phyloP scores from a whole-genome alignment of 2,888 invertebrate genomes.

The Mythimna vitellina region DNA sequence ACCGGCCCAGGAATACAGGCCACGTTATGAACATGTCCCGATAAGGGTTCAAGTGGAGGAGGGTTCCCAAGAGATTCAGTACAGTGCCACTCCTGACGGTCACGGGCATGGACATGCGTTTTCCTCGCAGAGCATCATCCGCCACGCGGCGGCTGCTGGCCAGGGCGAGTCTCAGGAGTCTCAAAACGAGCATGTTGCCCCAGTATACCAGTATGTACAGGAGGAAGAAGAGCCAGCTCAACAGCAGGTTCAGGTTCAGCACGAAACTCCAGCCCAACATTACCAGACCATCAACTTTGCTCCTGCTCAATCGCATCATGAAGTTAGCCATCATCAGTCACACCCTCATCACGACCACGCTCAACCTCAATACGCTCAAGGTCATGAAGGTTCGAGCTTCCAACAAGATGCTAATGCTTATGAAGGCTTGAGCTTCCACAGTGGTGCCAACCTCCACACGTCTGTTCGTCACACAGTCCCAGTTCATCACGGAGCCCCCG shows the following conservation, averaged over 20 bases:
- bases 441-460: conserved; percentile 47
- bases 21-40: conserved; percentile 70
- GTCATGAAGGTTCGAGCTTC: conserved; percentile 56
- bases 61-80: conserved; percentile 47
- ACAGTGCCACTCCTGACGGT: conserved; percentile 54
- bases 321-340: conserved; percentile 53
- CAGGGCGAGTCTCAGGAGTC: conserved; percentile 76
- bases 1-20: conserved; percentile 75
- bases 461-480: conserved; percentile 29
- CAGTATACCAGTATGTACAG: conserved; percentile 76
- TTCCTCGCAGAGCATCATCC: conserved; percentile 78
- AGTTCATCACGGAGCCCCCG: conserved; percentile 15
- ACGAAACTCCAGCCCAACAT: conserved; percentile 58
- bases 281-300: conserved; percentile 63
- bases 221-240: conserved; percentile 66
- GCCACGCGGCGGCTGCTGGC: conserved; percentile 71
- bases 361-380: conserved; percentile 55
- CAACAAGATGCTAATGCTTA: conserved; percentile 48
- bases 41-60: conserved; percentile 70
- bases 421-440: conserved; percentile 42
- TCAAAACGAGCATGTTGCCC: conserved; percentile 72
- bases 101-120: conserved; percentile 70
- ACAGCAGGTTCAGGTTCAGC: conserved; percentile 43
- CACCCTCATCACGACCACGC: conserved; percentile 35
- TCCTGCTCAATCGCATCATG: conserved; percentile 69